Evolutionary conservation across 2,888 invertebrate genomes (phyloP).

Genomic region (Raillietiella orientalis): DNA sequence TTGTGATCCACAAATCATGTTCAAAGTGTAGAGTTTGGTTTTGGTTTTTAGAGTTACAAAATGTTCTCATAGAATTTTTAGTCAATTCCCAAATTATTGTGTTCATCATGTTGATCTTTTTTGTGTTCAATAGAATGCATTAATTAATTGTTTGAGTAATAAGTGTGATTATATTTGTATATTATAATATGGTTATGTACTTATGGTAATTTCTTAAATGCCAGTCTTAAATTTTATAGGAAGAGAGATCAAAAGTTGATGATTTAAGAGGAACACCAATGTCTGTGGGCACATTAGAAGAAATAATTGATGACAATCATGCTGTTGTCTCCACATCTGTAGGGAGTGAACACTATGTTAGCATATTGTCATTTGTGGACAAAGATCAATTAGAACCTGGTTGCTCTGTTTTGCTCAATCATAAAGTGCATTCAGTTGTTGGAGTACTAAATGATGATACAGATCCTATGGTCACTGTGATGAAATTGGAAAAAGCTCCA

Average conservation of each 20-base stretch:
- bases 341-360: conserved; percentile 96
- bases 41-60: no score
- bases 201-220: no score
- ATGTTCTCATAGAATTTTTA: no score
- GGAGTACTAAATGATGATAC: conserved; percentile 96
- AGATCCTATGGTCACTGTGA: conserved; percentile 99
- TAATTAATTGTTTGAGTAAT: no score
- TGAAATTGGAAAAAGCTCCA: conserved; percentile 98
- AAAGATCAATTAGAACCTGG: conserved; percentile 97
- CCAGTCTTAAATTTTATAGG: conserved; percentile 15
- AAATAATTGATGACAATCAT: conserved; percentile 98
- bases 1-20: no score
- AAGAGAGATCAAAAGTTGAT: conserved; percentile 91
- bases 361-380: conserved; percentile 94
- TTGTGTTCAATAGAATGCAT: no score
- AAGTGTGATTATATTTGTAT: no score
- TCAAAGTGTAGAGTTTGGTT: no score
- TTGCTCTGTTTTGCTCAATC: conserved; percentile 87
- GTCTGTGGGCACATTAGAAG: conserved; percentile 97
- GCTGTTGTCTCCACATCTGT: conserved; percentile 97
- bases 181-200: no score
- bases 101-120: no score
- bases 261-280: conserved; percentile 94
- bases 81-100: no score
- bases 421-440: conserved; percentile 98